Conservation (phyloP, 2,888 invertebrate genomes). For the Physocephala rufipes region DNA sequence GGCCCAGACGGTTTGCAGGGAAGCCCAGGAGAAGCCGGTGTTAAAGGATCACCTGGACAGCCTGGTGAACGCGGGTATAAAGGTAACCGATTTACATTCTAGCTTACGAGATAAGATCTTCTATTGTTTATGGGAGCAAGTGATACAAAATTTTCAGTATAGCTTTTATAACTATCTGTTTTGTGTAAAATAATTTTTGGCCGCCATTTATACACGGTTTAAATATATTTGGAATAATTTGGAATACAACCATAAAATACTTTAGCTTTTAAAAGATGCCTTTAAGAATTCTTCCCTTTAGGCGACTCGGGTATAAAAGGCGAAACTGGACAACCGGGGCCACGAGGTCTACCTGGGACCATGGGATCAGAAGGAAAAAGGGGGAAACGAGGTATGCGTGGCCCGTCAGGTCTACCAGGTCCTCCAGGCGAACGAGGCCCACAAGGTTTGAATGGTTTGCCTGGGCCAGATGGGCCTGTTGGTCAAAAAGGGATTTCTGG, state of each 20-base stretch:
- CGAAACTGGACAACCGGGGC: slow-evolving; percentile 77
- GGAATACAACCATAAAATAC: no score
- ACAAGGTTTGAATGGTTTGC: slow-evolving; percentile 65
- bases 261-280: no score
- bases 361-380: slow-evolving; percentile 81
- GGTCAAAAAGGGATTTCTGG: slow-evolving; percentile 81
- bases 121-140: no score
- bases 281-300: slow-evolving; percentile 21
- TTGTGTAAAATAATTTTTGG: no score
- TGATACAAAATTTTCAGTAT: no score
- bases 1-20: slow-evolving; percentile 81
- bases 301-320: slow-evolving; percentile 80
- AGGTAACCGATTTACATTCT: slow-evolving; percentile 59
- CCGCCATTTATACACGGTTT: no score
- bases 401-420: slow-evolving; percentile 78
- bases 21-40: slow-evolving; percentile 77
- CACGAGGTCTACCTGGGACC: slow-evolving; percentile 79
- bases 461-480: slow-evolving; percentile 80
- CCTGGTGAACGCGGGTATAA: slow-evolving; percentile 83
- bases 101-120: no score
- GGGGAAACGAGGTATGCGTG: slow-evolving; percentile 80
- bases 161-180: no score
- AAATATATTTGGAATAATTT: no score
- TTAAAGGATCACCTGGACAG: slow-evolving; percentile 79
- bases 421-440: slow-evolving; percentile 73